Percentiles rank a stretch among this genome's conserved stretches.
Evolutionary conservation across 2,797 vertebrate species (phyloP).

Genomic region (Margarornis squamiger): DNA sequence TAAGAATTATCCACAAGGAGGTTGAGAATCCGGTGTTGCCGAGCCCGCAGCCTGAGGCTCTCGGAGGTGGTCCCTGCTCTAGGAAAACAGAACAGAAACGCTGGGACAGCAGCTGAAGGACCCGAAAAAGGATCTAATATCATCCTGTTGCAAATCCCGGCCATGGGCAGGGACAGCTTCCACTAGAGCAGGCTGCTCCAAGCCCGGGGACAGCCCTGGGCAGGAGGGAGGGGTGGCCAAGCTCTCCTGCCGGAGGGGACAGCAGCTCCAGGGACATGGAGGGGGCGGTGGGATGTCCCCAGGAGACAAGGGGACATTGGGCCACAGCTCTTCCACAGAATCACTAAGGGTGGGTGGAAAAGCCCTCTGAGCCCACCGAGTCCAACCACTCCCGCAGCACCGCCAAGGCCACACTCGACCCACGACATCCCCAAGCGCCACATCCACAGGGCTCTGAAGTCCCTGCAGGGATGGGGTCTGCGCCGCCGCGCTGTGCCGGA

Average conservation of each 20-base stretch:
- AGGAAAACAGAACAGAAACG: background rate
- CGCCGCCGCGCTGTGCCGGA: fast-evolving
- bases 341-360: fast-evolving
- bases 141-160: too few relatives aligned
- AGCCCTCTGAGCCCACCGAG: background rate
- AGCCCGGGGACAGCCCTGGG: background rate
- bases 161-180: background rate
- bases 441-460: background rate
- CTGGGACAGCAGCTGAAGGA: background rate
- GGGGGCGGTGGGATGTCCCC: background rate
- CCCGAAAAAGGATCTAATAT: fast-evolving
- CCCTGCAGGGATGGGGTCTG: background rate
- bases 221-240: background rate
- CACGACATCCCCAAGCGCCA: background rate
- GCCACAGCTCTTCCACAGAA: background rate
- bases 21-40: background rate
- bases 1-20: background rate
- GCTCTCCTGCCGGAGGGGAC: background rate
- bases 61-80: background rate
- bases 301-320: fast-evolving
- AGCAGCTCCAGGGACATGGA: background rate
- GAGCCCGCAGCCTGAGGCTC: background rate
- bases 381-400: background rate
- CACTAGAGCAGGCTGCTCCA: background rate
- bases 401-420: background rate